phyloP scores from a whole-genome alignment of 1,140 invertebrate genomes.

The Sinella curviseta region DNA sequence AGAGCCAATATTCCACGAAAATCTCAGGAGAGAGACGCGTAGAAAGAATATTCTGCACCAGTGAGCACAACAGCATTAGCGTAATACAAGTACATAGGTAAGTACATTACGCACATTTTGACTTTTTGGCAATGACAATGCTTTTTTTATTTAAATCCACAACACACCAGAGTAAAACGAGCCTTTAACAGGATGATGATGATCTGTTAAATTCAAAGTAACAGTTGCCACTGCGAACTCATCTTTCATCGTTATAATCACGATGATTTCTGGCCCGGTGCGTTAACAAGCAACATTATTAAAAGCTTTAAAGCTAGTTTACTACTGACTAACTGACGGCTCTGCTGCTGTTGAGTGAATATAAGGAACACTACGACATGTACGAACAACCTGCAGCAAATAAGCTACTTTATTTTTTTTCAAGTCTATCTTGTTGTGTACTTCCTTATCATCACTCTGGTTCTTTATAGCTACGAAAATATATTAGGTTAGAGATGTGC shows the following conservation, averaged over 20 bases:
- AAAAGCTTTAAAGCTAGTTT: neutral
- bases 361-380: too few species aligned
- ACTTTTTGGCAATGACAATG: constrained; percentile 4
- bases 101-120: constrained; percentile 9
- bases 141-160: neutral
- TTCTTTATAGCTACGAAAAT: neutral
- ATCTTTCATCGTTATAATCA: constrained; percentile 21
- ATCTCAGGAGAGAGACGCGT: too few species aligned
- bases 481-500: neutral
- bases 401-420: too few species aligned
- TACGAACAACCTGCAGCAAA: too few species aligned
- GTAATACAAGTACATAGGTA: too few species aligned
- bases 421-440: neutral
- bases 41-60: neutral
- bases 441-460: neutral
- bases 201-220: constrained; percentile 13
- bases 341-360: too few species aligned
- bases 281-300: neutral
- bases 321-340: too few species aligned
- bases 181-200: neutral
- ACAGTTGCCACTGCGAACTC: neutral
- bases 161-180: neutral
- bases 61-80: neutral
- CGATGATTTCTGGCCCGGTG: neutral
- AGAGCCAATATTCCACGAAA: too few species aligned